Conservation (phyloP, 2,113 vertebrate species). For the Protobothrops flavoviridis region DNA sequence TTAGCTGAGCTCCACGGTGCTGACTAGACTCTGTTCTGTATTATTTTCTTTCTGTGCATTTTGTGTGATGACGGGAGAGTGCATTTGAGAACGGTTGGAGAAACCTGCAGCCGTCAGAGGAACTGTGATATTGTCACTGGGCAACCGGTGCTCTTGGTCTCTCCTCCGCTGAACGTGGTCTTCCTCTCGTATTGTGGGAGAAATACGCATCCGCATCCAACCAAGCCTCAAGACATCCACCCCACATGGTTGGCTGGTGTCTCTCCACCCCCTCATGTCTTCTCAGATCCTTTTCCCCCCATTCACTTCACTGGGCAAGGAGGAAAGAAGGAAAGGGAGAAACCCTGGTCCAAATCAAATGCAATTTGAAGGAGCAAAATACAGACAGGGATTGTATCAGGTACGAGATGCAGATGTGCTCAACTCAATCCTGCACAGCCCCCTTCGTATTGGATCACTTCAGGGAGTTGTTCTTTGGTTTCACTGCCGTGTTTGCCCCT, state of each 20-base stretch:
- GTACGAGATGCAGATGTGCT: conserved; percentile 18
- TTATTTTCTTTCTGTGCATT: background rate
- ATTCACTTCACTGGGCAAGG: conserved; percentile 23
- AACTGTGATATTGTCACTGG: background rate
- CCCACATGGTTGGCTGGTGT: conserved; percentile 23
- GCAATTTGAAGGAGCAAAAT: conserved; percentile 14
- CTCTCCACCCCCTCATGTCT: conserved; percentile 8
- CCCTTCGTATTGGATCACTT: conserved; percentile 1
- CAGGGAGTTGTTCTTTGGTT: background rate
- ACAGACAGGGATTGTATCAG: background rate
- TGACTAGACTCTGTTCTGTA: background rate
- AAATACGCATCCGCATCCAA: conserved; percentile 3
- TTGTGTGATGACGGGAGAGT: background rate
- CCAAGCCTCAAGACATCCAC: background rate
- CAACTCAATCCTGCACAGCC: conserved; percentile 10
- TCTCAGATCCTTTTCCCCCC: background rate
- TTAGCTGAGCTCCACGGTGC: conserved; percentile 8
- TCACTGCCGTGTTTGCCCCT: conserved; percentile 4
- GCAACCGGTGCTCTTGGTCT: background rate
- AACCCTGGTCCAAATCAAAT: conserved; percentile 16
- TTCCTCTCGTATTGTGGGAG: background rate
- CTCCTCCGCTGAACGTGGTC: background rate
- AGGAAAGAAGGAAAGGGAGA: conserved; percentile 10
- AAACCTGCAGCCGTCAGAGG: background rate
- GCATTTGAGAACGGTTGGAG: background rate